phyloP scores from a whole-genome alignment of 2,888 invertebrate genomes.

The Ceramica pisi region DNA sequence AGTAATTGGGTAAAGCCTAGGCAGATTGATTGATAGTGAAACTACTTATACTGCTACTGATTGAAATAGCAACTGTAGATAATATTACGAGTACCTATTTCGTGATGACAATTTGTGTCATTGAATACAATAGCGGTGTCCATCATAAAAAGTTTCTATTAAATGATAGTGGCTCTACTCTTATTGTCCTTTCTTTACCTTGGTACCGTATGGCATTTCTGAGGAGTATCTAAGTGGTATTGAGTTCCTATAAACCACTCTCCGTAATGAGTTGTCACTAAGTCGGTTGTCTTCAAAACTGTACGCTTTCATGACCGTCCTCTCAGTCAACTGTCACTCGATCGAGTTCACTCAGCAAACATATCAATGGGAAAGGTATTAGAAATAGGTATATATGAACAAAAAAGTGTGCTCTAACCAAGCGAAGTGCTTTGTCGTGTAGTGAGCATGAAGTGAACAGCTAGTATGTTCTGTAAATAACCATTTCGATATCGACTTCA shows the following conservation, averaged over 20 bases:
- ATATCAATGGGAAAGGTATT: constrained; percentile 2
- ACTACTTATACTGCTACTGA: no score
- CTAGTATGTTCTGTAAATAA: no score
- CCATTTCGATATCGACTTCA: no score
- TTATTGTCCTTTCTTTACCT: not conserved
- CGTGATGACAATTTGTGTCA: no score
- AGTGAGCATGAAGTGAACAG: no score
- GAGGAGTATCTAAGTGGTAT: not conserved
- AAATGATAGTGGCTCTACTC: not conserved
- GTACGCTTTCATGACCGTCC: constrained; percentile 21
- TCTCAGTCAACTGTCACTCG: constrained; percentile 25
- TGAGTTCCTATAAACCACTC: constrained; percentile 26
- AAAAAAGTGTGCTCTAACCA: not conserved
- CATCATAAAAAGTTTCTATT: no score
- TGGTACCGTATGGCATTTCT: constrained; percentile 1
- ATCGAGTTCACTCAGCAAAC: constrained; percentile 37
- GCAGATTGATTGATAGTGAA: no score
- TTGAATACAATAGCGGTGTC: no score
- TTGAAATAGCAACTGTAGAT: no score
- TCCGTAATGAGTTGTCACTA: constrained; percentile 21
- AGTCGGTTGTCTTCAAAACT: constrained; percentile 2
- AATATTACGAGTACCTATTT: no score
- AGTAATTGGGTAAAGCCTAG: no score
- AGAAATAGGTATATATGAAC: not conserved
- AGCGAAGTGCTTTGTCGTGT: not conserved